Evolutionary conservation across 2,797 vertebrate species (phyloP), one percentile per base, ranked within the genome.

Genomic region (Mormyrus hasselquistii): DNA sequence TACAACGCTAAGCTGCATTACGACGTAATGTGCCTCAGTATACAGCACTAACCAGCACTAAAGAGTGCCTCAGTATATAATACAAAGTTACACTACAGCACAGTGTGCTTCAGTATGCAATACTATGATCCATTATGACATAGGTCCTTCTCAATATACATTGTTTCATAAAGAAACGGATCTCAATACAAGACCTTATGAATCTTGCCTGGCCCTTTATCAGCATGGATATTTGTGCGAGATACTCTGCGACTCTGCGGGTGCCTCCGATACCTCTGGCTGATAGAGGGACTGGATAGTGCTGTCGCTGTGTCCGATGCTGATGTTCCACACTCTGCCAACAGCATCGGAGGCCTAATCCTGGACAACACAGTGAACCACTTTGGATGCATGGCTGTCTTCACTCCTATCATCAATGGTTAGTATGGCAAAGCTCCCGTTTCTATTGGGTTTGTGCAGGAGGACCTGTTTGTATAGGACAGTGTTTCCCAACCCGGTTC

Each of bases 401-500:
- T 99, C 76, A 98, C 97, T 0, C 98, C 98, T 0, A 97, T 99
- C 73, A 97, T 99, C 38, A 99, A 99, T 0, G 98, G 98, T 99
- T 94, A 94, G 94, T 88, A 29, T 25, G 82, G 82, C 38, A 16
- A n/a, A 44, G 41, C 38, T 79, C 38, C 14, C 65, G 4, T 73
- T 73, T 73, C 29, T 1, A 2, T 4, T 4, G 29, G 29, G 4
- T 73, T 73, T 14, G 65, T 69, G 65, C 65, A 29, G 25, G 10
- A 34, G 10, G 65, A 34, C 65, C 65, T 34, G 3, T 5, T 69
- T 69, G 25, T 69, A 5, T 38, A 73, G 29, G 65, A 12, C 65
- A 5, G 29, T 73, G 65, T 16, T 73, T 38, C 29, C 12, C 29
- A 38, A 73, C 29, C 65, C 29, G 4, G 9, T 29, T 12, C 59